Evolutionary conservation across 1,140 invertebrate genomes (phyloP).

Genomic region (Hyphantria cunea): DNA sequence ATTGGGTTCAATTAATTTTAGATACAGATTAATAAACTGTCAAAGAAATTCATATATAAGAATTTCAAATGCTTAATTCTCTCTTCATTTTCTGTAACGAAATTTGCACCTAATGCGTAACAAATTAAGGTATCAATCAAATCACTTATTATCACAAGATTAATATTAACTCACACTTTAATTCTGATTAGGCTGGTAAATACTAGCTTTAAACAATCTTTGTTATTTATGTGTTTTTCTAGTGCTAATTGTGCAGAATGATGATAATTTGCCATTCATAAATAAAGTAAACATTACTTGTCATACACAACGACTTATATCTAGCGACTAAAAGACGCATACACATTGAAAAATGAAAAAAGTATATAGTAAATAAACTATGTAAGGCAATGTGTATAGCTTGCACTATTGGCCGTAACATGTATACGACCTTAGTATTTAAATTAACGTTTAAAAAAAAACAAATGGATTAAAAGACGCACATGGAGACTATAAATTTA

Average conservation of each 20-base stretch:
- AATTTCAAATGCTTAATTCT: no score
- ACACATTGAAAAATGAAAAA: constrained; percentile 14
- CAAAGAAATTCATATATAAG: no score
- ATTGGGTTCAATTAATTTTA: not conserved
- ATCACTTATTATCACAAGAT: constrained; percentile 17
- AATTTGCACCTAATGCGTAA: no score
- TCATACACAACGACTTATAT: constrained; percentile 16
- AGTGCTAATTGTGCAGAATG: constrained; percentile 22
- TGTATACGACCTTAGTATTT: constrained; percentile 23
- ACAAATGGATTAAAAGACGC: constrained; percentile 38
- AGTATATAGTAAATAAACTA: not conserved
- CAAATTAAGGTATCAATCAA: no score
- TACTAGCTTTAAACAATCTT: constrained; percentile 7
- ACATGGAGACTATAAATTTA: constrained; percentile 47
- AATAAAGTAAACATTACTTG: constrained; percentile 16
- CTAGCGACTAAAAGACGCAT: constrained; percentile 26
- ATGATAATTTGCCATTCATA: constrained; percentile 18
- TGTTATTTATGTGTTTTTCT: constrained; percentile 9
- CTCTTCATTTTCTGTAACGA: no score
- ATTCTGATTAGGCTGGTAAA: constrained; percentile 3
- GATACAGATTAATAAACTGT: no score
- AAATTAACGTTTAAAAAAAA: constrained; percentile 31
- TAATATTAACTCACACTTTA: no score
- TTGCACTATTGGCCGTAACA: not conserved
- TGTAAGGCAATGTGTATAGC: not conserved